A percentile compares a stretch with the other conserved stretches of the same genome.
Evolutionary conservation across 2,113 vertebrate species (phyloP).

Genomic region (Sus scrofa): DNA sequence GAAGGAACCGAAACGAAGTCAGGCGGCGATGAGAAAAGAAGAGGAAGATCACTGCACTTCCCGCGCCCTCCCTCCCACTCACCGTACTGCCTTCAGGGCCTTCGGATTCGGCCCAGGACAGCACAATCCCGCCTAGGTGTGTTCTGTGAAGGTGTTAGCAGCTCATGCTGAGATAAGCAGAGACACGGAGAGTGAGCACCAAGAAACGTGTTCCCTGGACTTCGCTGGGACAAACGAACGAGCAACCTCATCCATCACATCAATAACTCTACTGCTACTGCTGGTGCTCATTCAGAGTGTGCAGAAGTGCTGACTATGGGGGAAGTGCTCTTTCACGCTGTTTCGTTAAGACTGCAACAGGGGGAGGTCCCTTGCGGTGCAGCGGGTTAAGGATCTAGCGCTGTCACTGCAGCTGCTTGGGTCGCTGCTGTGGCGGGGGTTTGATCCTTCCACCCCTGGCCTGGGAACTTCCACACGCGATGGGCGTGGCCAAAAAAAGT

Average conservation of each 20-base stretch:
- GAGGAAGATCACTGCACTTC: neutral
- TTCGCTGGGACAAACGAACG: neutral
- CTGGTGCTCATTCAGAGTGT: neutral
- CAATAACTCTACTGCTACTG: neutral
- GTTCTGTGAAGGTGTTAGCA: neutral
- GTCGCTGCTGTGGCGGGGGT: too few species aligned
- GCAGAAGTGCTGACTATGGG: neutral
- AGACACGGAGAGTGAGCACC: neutral
- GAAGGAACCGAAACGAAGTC: neutral
- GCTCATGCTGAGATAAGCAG: neutral
- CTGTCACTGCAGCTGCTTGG: too few species aligned
- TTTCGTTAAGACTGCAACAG: neutral
- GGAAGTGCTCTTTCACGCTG: neutral
- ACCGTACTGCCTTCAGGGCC: accelerated
- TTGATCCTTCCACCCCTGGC: too few species aligned
- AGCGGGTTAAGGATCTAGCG: too few species aligned
- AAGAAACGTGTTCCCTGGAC: neutral
- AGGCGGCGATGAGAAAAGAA: neutral
- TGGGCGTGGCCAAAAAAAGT: too few species aligned
- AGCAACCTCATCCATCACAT: neutral
- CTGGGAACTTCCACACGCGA: too few species aligned
- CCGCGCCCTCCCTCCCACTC: neutral
- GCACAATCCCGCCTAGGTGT: neutral
- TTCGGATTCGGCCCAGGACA: neutral
- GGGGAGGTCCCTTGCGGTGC: too few species aligned